Conservation (phyloP, 1,140 invertebrate species). For the Nixonia krombeini region DNA sequence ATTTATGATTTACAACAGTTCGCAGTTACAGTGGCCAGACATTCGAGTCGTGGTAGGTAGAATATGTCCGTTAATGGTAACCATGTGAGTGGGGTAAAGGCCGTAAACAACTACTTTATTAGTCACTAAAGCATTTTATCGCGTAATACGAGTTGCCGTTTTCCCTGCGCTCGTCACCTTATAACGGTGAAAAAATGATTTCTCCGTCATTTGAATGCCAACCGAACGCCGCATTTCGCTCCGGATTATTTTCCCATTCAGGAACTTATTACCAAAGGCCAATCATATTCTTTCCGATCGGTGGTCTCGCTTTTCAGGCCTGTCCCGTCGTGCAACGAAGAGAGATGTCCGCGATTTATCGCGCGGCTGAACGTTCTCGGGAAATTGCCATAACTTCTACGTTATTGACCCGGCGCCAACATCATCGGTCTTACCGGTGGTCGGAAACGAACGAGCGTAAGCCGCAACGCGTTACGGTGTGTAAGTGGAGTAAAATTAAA, state of each 20-base stretch:
- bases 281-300: slow-evolving; percentile 10
- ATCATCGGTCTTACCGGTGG: slow-evolving; percentile 28
- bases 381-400: slow-evolving; percentile 31
- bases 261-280: slow-evolving; percentile 10
- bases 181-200: neutral
- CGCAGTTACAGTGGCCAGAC: too few species aligned
- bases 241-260: neutral
- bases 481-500: slow-evolving; percentile 13
- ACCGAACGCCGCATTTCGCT: neutral
- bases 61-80: too few species aligned
- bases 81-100: too few species aligned
- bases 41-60: too few species aligned
- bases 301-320: slow-evolving; percentile 8
- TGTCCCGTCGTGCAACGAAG: slow-evolving; percentile 14
- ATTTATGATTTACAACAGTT: too few species aligned
- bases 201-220: neutral
- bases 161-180: too few species aligned
- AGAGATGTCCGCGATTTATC: slow-evolving; percentile 29
- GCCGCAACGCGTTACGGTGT: slow-evolving; percentile 1
- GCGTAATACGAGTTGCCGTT: too few species aligned
- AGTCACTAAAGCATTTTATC: too few species aligned
- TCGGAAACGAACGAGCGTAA: slow-evolving; percentile 19
- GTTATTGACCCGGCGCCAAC: slow-evolving; percentile 35
- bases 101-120: too few species aligned
- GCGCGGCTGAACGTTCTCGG: slow-evolving; percentile 23